Conservation (phyloP, 92 coral and sea anemone genomes). For the Blastomussa wellsi region DNA sequence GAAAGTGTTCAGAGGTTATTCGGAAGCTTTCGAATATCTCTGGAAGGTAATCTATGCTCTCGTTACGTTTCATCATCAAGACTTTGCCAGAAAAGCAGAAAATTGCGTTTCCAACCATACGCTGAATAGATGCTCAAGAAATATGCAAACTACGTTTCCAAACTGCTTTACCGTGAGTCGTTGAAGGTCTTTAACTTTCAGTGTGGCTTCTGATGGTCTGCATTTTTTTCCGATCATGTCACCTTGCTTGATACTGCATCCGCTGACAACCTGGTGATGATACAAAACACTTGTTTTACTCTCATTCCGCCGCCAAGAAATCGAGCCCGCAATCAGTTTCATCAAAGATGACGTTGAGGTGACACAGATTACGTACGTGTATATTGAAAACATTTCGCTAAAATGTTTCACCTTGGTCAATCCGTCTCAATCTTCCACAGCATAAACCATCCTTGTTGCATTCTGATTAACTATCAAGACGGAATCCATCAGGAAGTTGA, state of each 20-base stretch:
- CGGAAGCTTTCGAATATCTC: background rate
- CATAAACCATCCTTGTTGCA: background rate
- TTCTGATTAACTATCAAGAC: too few species aligned
- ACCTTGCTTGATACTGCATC: slow-evolving; percentile 45
- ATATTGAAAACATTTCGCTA: too few species aligned
- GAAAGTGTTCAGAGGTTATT: background rate
- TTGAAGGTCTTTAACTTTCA: slow-evolving; percentile 62
- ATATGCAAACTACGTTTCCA: background rate
- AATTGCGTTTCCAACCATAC: background rate
- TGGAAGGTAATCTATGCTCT: background rate
- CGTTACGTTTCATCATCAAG: too few species aligned
- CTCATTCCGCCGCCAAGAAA: too few species aligned
- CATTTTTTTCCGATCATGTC: slow-evolving; percentile 38
- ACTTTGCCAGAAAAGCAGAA: too few species aligned
- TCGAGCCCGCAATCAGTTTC: background rate
- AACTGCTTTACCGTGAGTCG: slow-evolving; percentile 50
- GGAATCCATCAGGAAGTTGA: too few species aligned
- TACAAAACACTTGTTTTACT: background rate
- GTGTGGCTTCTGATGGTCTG: slow-evolving; percentile 36
- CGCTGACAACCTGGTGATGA: slow-evolving; percentile 38
- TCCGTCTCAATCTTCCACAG: background rate
- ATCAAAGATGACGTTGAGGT: background rate
- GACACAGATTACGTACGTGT: too few species aligned
- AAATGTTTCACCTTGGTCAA: background rate
- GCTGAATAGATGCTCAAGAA: background rate